Evolutionary conservation across 23 tunicate genomes (phyloP), one percentile per base, ranked within the genome.

Genomic region (Styela plicata): DNA sequence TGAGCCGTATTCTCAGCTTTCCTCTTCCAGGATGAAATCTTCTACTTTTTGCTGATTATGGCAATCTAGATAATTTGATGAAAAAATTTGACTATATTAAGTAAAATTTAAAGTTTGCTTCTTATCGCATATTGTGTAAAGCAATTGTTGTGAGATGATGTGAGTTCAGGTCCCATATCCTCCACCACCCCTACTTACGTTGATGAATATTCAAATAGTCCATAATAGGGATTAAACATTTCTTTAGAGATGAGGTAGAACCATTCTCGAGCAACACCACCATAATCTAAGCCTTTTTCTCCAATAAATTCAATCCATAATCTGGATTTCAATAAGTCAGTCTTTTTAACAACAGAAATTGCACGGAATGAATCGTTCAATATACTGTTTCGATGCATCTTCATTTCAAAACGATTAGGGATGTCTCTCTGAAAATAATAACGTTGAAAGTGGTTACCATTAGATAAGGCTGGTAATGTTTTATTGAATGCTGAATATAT

Each of bases 211-310:
- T 94, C 94, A 79, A 89, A 94, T 18, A 94, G 82, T 18, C 98
- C 98, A 79, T 94, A 94, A 64, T 94, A 94, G 1, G 98, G 98
- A 74, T 94, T 94, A 63, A 94, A 94, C 98, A 94, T 94, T 79
- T 94, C 98, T 78, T 94, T 94, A 3, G 98, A 94, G 22, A 94
- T 79, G 36, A 94, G 74, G 69, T 94, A 94, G 83, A 94, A 94
- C 98, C 98, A 94, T 73, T 94, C 98, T 52, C 98, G 68, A 2
- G 98, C 94, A 3, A 94, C 98, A 2, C 98, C 98, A 0, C 98
- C 98, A 71, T 94, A 94, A 61, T 94, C 98, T 24, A 94, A 82
- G 20, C 98, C 98, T 64, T 94, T 94, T 69, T 94, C 98, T 24
- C 84, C 77, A 22, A 31, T 34, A 83, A 94, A 94, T 79, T 94